phyloP scores from a whole-genome alignment of 1,140 invertebrate species.

The Diploscapter pachys region DNA sequence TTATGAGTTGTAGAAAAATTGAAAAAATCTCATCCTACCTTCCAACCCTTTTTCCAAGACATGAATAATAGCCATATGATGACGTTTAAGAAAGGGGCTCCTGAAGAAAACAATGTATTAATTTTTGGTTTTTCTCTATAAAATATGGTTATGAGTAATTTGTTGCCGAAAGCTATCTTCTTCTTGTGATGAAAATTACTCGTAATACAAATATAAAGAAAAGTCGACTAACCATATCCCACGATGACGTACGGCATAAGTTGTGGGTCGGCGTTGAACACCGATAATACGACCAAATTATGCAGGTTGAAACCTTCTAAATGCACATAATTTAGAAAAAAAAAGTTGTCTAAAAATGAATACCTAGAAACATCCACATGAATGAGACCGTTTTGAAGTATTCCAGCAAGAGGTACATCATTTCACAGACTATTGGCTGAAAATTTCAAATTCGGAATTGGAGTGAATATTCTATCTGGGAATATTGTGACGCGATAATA shows the following conservation, averaged over 20 bases:
- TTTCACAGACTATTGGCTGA: conserved; percentile 76
- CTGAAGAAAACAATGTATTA: no score
- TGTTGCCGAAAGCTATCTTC: no score
- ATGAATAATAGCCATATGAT: no score
- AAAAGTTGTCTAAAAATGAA: no score
- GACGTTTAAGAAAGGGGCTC: no score
- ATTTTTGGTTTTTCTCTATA: no score
- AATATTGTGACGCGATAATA: no score
- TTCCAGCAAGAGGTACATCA: conserved; percentile 75
- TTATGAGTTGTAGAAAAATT: no score
- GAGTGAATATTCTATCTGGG: not conserved
- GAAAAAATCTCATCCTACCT: conserved; percentile 4
- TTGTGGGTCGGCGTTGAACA: conserved; percentile 74
- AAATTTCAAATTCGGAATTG: conserved; percentile 40
- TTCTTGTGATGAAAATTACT: no score
- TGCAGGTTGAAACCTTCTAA: conserved; percentile 74
- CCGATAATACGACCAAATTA: conserved; percentile 75
- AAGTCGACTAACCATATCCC: conserved; percentile 71
- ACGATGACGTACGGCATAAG: conserved; percentile 71
- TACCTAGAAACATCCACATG: conserved; percentile 88
- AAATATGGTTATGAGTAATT: no score
- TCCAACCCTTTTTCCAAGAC: no score
- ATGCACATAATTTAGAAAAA: no score
- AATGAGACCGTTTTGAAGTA: conserved; percentile 84
- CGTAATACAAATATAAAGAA: not conserved